Base-by-base conservation (phyloP, 2,888 invertebrate genomes). In the Perithous albicinctus region DNA sequence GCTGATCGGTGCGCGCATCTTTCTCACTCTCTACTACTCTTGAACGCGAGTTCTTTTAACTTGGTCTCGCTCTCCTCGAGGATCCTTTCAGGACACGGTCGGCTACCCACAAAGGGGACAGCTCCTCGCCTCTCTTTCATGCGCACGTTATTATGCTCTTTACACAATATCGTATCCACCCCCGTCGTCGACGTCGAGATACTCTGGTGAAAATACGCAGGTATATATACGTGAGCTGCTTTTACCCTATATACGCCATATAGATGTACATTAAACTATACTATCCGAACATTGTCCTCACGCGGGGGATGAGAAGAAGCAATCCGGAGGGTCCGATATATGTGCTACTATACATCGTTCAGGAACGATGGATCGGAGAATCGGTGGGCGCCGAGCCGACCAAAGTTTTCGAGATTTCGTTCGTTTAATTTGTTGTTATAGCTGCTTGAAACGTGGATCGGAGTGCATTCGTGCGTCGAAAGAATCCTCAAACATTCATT, bases 361-460 rank as follows among this genome's bases (percentile, higher is more conserved):
- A 23, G 41, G 29, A 54, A 18, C 51, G 32, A 56, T 46, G 56
- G 64, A 70, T 77, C 63, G 67, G 46, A 5, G n/a, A 4, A 43
- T 43, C 15, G 43, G 15, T 5, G 70, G 73, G 70, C 70, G 78
- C 54, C 75, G 77, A 72, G 18, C 70, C 78, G 78, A 61, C 64
- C 48, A 43, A 76, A 74, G 54, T 83, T 85, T 80, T 78, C 18
- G 56, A 80, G 78, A 85, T 78, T 86, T 72, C 78, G 63, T 76
- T 84, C 83, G n/a, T 90, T 91, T 90, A 91, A 92, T 92, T 90
- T 92, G 91, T 92, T 92, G 88, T 92, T 91, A 88, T 92, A 92
- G 92, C 92, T 92, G 92, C 89, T 89, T 83, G 86, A 89, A 86
- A 81, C 86, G 86, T 78, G 74, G 84, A 88, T 89, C 87, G 82